Percentiles rank a stretch among this genome's conserved stretches.
Evolutionary conservation across 2,113 vertebrate genomes (phyloP).

Genomic region (Sakesphorus luctuosus): DNA sequence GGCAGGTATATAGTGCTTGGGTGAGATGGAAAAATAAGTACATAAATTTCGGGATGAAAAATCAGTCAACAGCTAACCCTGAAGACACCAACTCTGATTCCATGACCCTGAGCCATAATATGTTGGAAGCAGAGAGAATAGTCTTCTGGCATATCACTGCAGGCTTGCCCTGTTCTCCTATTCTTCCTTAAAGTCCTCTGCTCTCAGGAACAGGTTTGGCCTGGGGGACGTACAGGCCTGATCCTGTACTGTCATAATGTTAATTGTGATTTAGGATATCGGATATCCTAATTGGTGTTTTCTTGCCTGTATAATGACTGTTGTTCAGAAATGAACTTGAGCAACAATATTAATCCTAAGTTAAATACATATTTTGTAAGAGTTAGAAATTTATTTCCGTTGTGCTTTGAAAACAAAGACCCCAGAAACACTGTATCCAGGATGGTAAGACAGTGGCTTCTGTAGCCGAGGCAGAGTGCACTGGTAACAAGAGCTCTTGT

Average conservation of each 20-base stretch:
- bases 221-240: neutral
- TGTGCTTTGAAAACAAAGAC: neutral
- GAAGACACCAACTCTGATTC: neutral
- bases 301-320: slow-evolving; percentile 24
- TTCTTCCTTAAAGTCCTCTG: neutral
- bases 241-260: neutral
- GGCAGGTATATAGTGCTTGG: neutral
- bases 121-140: neutral
- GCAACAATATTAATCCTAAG: neutral
- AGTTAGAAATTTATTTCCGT: slow-evolving; percentile 7
- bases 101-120: neutral
- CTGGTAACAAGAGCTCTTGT: neutral
- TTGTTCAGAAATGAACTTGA: slow-evolving; percentile 14
- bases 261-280: neutral
- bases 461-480: rapidly evolving
- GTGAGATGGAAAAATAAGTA: neutral
- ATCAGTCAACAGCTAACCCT: neutral
- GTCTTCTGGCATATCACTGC: neutral
- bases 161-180: neutral
- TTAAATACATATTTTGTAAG: slow-evolving; percentile 16
- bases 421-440: neutral
- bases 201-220: neutral
- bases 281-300: neutral
- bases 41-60: neutral
- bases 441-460: neutral